Evolutionary conservation across 2,888 invertebrate species (phyloP).

Genomic region (Actias luna): DNA sequence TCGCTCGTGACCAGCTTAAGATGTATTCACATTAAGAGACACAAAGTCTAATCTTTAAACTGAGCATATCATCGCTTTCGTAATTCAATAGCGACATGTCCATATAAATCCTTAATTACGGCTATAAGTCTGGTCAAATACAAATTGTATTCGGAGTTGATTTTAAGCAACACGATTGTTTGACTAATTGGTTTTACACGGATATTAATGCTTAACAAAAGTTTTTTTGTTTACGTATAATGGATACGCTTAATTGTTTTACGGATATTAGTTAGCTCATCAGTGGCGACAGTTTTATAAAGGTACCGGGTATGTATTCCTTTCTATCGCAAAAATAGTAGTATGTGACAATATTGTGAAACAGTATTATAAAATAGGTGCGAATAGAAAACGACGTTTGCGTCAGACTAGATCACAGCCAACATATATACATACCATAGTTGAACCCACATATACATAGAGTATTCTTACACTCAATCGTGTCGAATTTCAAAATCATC

Average conservation of each 20-base stretch:
- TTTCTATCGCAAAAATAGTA: background rate
- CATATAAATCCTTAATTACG: slow-evolving; percentile 5
- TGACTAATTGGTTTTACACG: slow-evolving; percentile 6
- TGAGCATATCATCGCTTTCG: background rate
- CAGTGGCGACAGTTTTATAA: background rate
- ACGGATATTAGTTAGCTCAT: background rate
- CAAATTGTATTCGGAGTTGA: background rate
- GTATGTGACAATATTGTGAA: no score
- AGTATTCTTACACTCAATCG: no score
- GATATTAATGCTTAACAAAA: slow-evolving; percentile 1
- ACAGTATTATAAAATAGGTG: no score
- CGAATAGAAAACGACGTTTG: no score
- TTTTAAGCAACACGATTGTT: slow-evolving; percentile 2
- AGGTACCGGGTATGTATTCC: background rate
- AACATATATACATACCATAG: no score
- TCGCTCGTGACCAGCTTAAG: slow-evolving; percentile 58
- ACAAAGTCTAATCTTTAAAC: slow-evolving; percentile 4
- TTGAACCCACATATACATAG: no score
- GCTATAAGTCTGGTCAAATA: slow-evolving; percentile 1
- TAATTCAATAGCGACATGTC: background rate
- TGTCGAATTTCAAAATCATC: no score
- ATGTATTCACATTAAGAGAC: slow-evolving; percentile 5
- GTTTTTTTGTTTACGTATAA: slow-evolving; percentile 5
- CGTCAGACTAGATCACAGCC: no score
- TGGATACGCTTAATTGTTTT: background rate